Percentiles rank a stretch among this genome's conserved stretches.
Conservation (phyloP, 1,140 invertebrate genomes). For the Asobara japonica region DNA sequence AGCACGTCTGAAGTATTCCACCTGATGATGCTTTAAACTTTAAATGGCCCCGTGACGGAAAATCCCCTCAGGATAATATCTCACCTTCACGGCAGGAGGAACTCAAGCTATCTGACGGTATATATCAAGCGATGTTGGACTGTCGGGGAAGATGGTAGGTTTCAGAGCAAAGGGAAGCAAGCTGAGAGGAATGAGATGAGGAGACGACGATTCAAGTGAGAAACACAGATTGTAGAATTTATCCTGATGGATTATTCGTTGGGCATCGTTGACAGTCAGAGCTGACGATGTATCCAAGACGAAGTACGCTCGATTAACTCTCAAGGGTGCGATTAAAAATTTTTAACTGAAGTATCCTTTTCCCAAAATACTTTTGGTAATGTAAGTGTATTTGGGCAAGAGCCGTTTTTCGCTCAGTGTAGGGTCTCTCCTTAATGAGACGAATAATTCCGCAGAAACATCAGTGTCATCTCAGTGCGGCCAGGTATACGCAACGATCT, state of each 20-base stretch:
- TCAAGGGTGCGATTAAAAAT: not conserved
- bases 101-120: slow-evolving; percentile 27
- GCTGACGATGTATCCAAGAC: slow-evolving; percentile 39
- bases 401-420: too few species aligned
- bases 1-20: not conserved
- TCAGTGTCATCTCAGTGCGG: not conserved
- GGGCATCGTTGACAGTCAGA: slow-evolving; percentile 39
- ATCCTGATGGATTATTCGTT: slow-evolving; percentile 45
- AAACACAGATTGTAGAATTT: slow-evolving; percentile 20
- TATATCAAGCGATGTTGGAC: slow-evolving; percentile 5
- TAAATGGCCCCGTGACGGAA: slow-evolving; percentile 16
- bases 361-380: too few species aligned
- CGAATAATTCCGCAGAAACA: not conserved
- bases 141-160: not conserved
- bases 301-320: not conserved
- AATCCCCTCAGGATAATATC: slow-evolving; percentile 28
- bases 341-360: too few species aligned
- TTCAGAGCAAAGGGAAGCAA: not conserved
- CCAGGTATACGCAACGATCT: not conserved
- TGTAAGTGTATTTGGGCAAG: too few species aligned
- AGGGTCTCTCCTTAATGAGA: not conserved
- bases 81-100: not conserved
- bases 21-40: slow-evolving; percentile 6
- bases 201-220: not conserved
- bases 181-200: not conserved